These are phyloP conservation scores for Amphipyra tragopoginis DNA, from an alignment of 2,888 invertebrate species.

Conservation along the genomic window DNA sequence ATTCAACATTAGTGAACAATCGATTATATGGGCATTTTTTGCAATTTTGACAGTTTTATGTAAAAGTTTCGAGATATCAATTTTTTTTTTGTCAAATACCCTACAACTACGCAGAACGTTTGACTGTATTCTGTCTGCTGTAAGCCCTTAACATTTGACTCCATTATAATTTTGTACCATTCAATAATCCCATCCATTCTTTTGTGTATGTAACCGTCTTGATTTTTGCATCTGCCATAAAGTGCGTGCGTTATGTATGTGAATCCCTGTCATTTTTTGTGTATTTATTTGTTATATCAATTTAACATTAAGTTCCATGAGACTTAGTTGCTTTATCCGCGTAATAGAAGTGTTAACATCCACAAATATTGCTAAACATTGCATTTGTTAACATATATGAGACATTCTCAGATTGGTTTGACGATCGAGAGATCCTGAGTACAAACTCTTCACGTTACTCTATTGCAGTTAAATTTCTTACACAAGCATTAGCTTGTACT, in stretches of 20 bases:
- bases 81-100: too few species aligned
- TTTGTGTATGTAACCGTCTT: constrained; percentile 26
- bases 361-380: constrained; percentile 10
- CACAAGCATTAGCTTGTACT: background rate
- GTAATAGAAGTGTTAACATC: constrained; percentile 7
- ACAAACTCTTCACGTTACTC: background rate
- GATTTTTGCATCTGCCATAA: background rate
- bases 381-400: constrained; percentile 12
- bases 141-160: background rate
- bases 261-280: constrained; percentile 3
- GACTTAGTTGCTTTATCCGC: constrained; percentile 5
- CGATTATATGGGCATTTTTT: too few species aligned
- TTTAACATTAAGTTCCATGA: too few species aligned
- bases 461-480: background rate
- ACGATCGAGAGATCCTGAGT: background rate
- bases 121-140: background rate
- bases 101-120: background rate
- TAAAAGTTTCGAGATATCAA: too few species aligned
- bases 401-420: background rate
- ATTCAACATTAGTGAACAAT: too few species aligned
- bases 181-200: constrained; percentile 12
- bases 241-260: constrained; percentile 4
- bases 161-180: constrained; percentile 15
- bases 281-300: constrained; percentile 2
- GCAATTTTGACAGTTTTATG: too few species aligned